Conservation (phyloP, 2,797 vertebrate species). For the Alcedo quadribrachys region DNA sequence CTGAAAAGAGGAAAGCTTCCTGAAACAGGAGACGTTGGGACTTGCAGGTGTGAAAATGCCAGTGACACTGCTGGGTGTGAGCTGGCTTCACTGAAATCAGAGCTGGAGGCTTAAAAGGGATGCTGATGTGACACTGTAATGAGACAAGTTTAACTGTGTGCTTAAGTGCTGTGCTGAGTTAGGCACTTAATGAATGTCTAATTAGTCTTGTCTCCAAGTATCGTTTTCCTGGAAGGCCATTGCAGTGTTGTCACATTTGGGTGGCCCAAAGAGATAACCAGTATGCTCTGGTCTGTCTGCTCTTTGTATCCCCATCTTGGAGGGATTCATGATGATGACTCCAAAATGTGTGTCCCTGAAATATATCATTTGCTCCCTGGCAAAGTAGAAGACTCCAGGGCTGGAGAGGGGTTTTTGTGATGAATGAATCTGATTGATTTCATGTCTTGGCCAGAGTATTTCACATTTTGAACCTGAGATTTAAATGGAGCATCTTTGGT, state of each 20-base stretch:
- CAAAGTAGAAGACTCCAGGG: neutral
- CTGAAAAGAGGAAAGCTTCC: neutral
- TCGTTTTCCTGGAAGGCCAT: neutral
- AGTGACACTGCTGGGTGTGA: neutral
- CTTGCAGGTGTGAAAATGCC: neutral
- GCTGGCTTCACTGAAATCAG: neutral
- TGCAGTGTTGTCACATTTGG: neutral
- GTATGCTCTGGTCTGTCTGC: neutral
- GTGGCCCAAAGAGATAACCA: neutral
- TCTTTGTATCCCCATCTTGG: neutral
- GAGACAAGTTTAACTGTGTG: conserved; percentile 47
- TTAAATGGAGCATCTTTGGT: neutral
- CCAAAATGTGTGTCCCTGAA: neutral
- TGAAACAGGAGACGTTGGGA: accelerated
- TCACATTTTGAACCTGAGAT: neutral
- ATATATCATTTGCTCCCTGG: neutral
- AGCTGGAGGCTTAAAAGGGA: neutral
- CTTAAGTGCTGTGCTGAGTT: conserved; percentile 56
- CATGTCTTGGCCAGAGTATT: neutral
- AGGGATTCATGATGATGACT: neutral
- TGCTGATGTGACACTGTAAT: neutral
- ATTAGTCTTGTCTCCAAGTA: neutral
- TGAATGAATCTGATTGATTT: neutral
- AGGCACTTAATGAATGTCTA: conserved; percentile 38
- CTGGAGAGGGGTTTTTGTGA: neutral